Percentiles rank a stretch among this genome's conserved stretches.
Evolutionary conservation across 2,113 vertebrate genomes (phyloP).

Genomic region (Elephantulus edwardii): DNA sequence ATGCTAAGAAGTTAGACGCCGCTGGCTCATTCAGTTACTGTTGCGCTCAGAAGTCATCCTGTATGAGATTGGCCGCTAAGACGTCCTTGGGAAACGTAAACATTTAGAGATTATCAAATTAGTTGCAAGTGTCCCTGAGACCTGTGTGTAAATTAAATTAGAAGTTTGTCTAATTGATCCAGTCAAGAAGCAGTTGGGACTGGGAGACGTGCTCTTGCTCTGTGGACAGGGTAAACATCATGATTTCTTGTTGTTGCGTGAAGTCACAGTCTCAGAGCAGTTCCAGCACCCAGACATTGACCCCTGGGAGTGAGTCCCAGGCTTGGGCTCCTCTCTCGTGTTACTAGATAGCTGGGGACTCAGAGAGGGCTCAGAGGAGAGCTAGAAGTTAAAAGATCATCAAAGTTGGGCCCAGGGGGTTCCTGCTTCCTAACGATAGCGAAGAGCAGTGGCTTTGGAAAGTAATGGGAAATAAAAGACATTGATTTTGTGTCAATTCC

Average conservation of each 20-base stretch:
- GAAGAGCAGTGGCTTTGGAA: background rate
- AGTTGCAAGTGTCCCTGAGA: slow-evolving; percentile 22
- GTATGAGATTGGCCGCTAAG: slow-evolving; percentile 19
- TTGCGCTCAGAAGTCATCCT: background rate
- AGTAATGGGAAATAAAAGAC: background rate
- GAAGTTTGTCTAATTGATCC: background rate
- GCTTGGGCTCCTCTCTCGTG: background rate
- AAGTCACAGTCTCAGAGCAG: background rate
- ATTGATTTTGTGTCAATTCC: too few relatives aligned
- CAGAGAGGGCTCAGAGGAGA: background rate
- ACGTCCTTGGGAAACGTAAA: slow-evolving; percentile 6
- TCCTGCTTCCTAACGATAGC: background rate
- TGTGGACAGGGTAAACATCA: too few relatives aligned
- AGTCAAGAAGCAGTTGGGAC: background rate
- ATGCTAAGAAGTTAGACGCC: slow-evolving; percentile 27
- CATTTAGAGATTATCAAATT: slow-evolving; percentile 53
- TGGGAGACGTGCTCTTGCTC: background rate
- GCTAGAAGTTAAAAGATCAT: background rate
- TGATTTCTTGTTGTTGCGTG: background rate
- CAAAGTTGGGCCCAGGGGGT: background rate
- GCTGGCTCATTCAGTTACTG: background rate
- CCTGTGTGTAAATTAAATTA: slow-evolving; percentile 41
- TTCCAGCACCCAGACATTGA: background rate
- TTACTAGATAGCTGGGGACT: background rate
- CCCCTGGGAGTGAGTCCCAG: background rate